phyloP scores from a whole-genome alignment of 2,888 invertebrate genomes.

The Dasysyrphus tricinctus region DNA sequence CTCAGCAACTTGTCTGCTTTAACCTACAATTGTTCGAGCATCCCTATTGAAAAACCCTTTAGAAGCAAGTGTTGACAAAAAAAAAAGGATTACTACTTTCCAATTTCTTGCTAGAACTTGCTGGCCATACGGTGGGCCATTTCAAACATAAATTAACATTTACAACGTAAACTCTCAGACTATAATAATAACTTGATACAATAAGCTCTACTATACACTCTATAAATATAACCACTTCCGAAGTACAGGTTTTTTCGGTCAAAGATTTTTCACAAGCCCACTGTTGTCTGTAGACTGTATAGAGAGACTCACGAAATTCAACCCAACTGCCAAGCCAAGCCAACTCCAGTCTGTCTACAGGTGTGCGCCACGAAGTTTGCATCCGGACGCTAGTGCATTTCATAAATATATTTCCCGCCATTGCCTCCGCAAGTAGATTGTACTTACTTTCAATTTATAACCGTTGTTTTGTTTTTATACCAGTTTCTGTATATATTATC shows the following conservation, averaged over 20 bases:
- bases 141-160: background rate
- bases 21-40: no score
- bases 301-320: slow-evolving; percentile 13
- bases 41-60: no score
- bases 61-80: no score
- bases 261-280: slow-evolving; percentile 46
- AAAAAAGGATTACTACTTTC: no score
- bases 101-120: no score
- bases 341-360: slow-evolving; percentile 41
- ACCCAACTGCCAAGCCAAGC: background rate
- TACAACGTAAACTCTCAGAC: background rate
- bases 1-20: no score
- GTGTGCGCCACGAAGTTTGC: slow-evolving; percentile 37
- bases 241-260: slow-evolving; percentile 54
- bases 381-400: slow-evolving; percentile 24
- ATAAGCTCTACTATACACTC: slow-evolving; percentile 7
- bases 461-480: slow-evolving; percentile 25
- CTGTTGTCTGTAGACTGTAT: background rate
- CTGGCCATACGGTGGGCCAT: no score
- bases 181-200: background rate
- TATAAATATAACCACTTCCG: slow-evolving; percentile 13
- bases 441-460: slow-evolving; percentile 44
- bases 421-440: background rate
- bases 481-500: background rate
- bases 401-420: background rate